A percentile compares a stretch with the other conserved stretches of the same genome.
Evolutionary conservation across 2,888 invertebrate genomes (phyloP).

Genomic region (Pandemis corylana): DNA sequence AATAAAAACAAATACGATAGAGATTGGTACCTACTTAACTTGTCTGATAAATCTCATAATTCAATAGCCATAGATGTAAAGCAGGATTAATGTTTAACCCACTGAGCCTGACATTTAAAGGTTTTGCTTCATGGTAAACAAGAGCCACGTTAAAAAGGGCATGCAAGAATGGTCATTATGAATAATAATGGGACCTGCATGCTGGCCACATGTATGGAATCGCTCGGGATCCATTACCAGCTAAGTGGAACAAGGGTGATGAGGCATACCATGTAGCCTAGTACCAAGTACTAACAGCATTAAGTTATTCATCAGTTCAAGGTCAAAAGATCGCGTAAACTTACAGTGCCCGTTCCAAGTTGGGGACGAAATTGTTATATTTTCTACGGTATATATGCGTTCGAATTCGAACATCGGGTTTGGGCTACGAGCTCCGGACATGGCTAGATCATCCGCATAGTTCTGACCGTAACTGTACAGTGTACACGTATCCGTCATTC

Average conservation of each 20-base stretch:
- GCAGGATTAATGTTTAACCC: constrained; percentile 48
- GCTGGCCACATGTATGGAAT: constrained; percentile 19
- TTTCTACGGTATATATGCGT: too few relatives aligned
- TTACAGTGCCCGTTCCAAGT: background rate
- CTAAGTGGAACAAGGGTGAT: constrained; percentile 8
- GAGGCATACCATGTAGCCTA: background rate
- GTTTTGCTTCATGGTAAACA: constrained; percentile 40
- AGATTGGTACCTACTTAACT: background rate
- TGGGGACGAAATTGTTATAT: background rate
- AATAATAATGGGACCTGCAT: constrained; percentile 30
- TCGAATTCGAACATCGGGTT: too few relatives aligned
- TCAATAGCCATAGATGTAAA: constrained; percentile 35
- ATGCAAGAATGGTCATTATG: constrained; percentile 40
- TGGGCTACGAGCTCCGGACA: too few relatives aligned
- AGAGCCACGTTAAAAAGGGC: constrained; percentile 38
- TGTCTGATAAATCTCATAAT: constrained; percentile 11
- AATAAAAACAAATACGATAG: too few relatives aligned
- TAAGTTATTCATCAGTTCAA: constrained; percentile 2
- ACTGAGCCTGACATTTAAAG: constrained; percentile 51
- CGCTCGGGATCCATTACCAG: constrained; percentile 4
- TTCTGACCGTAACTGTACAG: too few relatives aligned
- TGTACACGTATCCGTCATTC: too few relatives aligned
- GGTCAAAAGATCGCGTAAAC: background rate
- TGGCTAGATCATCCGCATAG: too few relatives aligned
- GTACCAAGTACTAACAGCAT: constrained; percentile 2